These are phyloP conservation scores for Struthidea cinerea DNA, from an alignment of 2,113 vertebrate genomes.

Conservation along the genomic window DNA sequence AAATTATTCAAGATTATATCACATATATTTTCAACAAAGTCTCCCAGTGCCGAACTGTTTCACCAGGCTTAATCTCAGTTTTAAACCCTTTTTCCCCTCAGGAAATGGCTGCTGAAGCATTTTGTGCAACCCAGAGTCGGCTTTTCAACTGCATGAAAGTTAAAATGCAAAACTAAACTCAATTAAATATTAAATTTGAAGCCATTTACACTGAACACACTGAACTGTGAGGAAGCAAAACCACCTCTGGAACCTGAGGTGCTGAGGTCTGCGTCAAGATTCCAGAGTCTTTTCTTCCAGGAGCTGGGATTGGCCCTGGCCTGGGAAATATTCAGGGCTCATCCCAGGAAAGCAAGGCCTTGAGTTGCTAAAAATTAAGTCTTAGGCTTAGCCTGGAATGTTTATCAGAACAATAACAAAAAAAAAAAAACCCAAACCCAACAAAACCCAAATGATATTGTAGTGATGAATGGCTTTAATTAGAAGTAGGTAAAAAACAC, in stretches of 20 bases:
- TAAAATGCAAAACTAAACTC: background rate
- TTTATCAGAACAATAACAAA: background rate
- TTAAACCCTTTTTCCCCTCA: background rate
- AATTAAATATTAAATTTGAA: background rate
- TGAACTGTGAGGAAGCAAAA: background rate
- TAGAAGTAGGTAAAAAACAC: conserved; percentile 30
- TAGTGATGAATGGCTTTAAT: conserved; percentile 62
- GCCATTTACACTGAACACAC: background rate
- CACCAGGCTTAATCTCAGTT: background rate
- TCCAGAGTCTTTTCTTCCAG: background rate
- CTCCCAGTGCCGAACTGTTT: background rate
- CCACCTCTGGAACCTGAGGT: background rate
- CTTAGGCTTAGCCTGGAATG: background rate
- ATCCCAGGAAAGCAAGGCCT: background rate
- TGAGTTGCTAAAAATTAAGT: background rate
- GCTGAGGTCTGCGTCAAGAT: background rate
- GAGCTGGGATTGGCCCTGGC: background rate
- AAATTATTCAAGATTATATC: background rate
- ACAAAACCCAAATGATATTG: background rate
- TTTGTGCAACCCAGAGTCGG: background rate
- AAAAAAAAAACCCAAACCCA: background rate
- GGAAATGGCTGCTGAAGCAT: background rate
- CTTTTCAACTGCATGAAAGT: background rate
- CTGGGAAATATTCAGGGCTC: background rate
- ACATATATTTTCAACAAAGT: background rate